phyloP scores from a whole-genome alignment of 2,113 vertebrate species.

The Eidolon helvum region DNA sequence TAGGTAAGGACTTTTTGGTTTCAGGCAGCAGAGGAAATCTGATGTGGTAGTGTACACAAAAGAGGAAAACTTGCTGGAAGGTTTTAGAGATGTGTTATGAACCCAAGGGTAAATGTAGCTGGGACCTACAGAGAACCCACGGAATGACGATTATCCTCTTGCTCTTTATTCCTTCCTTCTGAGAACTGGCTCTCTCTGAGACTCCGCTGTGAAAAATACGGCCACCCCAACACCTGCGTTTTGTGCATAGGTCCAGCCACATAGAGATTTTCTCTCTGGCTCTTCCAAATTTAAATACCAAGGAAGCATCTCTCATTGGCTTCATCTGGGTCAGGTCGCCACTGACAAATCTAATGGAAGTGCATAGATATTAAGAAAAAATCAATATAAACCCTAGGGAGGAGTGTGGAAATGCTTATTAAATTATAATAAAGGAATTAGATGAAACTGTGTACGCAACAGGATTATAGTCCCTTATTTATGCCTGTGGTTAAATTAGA shows the following conservation, averaged over 20 bases:
- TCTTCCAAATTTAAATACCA: background rate
- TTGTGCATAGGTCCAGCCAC: background rate
- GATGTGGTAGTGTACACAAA: background rate
- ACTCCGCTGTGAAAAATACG: background rate
- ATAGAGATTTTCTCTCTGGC: background rate
- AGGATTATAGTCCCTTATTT: background rate
- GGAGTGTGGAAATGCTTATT: background rate
- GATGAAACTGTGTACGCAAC: background rate
- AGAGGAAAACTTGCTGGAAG: background rate
- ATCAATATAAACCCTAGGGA: background rate
- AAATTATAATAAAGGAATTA: background rate
- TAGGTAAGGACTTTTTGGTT: background rate
- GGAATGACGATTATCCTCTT: rapidly evolving
- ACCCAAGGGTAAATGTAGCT: background rate
- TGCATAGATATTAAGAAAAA: background rate
- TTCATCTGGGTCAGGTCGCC: background rate
- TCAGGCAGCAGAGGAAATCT: background rate
- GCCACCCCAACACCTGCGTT: too few relatives aligned
- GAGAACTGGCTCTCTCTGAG: background rate
- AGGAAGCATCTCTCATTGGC: background rate
- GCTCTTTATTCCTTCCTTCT: background rate
- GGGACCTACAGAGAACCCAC: background rate
- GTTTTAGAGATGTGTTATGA: background rate
- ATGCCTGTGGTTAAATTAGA: background rate
- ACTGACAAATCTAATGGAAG: background rate